Evolutionary conservation across 1,140 invertebrate genomes (phyloP).

Genomic region (Euura lappo): DNA sequence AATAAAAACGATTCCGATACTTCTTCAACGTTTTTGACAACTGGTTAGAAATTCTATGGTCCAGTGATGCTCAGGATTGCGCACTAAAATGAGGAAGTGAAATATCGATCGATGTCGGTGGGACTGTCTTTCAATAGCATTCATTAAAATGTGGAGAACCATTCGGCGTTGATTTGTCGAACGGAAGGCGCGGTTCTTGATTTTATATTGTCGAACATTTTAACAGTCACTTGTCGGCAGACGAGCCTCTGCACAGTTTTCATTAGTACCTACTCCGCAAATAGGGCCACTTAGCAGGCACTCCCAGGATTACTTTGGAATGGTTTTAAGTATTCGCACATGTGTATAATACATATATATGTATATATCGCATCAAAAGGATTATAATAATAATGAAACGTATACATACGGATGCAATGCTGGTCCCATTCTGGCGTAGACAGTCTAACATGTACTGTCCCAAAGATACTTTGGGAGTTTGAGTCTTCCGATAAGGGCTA

Average conservation of each 20-base stretch:
- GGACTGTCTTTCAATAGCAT: constrained; percentile 1
- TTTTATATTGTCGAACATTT: not conserved
- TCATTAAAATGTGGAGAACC: not conserved
- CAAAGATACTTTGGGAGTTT: constrained; percentile 25
- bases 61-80: too few species aligned
- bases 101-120: not conserved
- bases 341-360: too few species aligned
- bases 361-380: not conserved
- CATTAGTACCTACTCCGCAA: not conserved
- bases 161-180: not conserved
- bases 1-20: not conserved
- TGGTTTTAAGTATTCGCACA: not conserved
- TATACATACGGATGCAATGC: constrained; percentile 27
- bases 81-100: not conserved
- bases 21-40: constrained; percentile 7
- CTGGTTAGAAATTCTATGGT: too few species aligned
- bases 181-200: not conserved
- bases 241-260: not conserved
- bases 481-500: not conserved
- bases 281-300: not conserved
- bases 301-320: not conserved
- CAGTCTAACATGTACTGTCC: constrained; percentile 28
- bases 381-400: not conserved
- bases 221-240: not conserved
- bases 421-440: constrained; percentile 15